phyloP scores from a whole-genome alignment of 1,140 invertebrate species.

The Mesaphorura yosii region DNA sequence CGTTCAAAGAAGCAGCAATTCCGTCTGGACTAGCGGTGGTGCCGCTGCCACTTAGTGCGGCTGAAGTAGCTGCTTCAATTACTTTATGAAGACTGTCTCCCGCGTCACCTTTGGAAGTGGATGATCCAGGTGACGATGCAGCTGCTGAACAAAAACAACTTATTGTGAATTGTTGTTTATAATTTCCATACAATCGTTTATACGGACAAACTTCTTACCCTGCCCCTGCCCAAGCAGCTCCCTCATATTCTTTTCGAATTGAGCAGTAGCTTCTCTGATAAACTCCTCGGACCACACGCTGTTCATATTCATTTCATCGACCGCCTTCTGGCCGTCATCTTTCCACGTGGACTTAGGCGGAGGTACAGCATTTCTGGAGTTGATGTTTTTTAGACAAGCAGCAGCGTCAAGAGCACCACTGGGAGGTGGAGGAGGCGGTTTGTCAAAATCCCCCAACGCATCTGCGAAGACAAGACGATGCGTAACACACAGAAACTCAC shows the following conservation, averaged over 20 bases:
- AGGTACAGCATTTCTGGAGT: too few species aligned
- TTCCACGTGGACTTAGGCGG: too few species aligned
- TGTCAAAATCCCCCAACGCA: slow-evolving; percentile 31
- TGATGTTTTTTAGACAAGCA: too few species aligned
- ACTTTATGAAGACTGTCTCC: slow-evolving; percentile 40
- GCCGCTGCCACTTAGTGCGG: slow-evolving; percentile 11
- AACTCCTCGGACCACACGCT: slow-evolving; percentile 50
- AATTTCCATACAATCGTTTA: too few species aligned
- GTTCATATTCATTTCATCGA: slow-evolving; percentile 18
- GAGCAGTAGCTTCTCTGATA: slow-evolving; percentile 46
- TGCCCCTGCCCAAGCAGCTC: slow-evolving; percentile 33
- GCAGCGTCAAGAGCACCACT: too few species aligned
- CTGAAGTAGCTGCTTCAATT: slow-evolving; percentile 34
- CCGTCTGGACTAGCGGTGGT: slow-evolving; percentile 32
- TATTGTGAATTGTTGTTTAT: neutral
- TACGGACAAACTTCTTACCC: neutral
- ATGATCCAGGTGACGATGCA: too few species aligned
- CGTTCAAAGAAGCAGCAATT: slow-evolving; percentile 38
- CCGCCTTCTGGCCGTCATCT: neutral
- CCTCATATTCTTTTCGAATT: slow-evolving; percentile 50
- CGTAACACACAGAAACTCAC: neutral
- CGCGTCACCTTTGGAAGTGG: too few species aligned
- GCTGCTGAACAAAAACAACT: neutral
- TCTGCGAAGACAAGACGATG: slow-evolving; percentile 21
- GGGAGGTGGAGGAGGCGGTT: slow-evolving; percentile 15